Percentiles rank a stretch among this genome's conserved stretches.
These are phyloP conservation scores for Melipona quadrifasciata DNA, from an alignment of 1,140 invertebrate species.

Conservation along the genomic window DNA sequence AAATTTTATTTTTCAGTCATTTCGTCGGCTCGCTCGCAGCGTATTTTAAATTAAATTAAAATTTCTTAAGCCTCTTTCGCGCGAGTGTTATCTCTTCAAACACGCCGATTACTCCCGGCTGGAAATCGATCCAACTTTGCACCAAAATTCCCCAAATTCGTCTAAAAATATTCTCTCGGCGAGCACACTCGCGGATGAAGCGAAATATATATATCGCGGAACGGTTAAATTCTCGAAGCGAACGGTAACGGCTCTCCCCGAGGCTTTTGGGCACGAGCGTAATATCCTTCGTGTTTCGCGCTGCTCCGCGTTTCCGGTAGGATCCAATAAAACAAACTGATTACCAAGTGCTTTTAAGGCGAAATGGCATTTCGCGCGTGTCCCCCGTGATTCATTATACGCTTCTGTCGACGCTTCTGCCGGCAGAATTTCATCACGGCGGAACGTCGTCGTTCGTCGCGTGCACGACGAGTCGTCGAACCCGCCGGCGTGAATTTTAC, in stretches of 20 bases:
- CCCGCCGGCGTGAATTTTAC: neutral
- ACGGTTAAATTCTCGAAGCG: neutral
- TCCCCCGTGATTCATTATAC: neutral
- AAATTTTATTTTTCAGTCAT: no score
- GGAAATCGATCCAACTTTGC: no score
- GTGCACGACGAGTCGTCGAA: neutral
- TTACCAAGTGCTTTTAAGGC: slow-evolving; percentile 12
- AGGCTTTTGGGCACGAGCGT: neutral
- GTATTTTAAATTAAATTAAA: no score
- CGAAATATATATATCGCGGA: neutral
- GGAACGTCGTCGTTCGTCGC: neutral
- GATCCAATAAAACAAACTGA: slow-evolving; percentile 3
- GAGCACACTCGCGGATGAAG: neutral
- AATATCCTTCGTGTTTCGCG: neutral
- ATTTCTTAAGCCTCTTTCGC: no score
- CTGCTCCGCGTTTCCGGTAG: neutral
- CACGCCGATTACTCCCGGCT: no score
- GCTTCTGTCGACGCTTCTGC: no score
- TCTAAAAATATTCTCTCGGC: no score
- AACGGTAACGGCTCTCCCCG: neutral
- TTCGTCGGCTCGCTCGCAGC: no score
- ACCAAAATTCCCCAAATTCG: no score
- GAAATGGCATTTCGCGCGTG: neutral
- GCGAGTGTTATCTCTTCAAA: no score
- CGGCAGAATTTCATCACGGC: neutral